Percentiles rank a stretch among this genome's conserved stretches.
Evolutionary conservation across 2,797 vertebrate genomes (phyloP).

Genomic region (Cheirogaleus major): DNA sequence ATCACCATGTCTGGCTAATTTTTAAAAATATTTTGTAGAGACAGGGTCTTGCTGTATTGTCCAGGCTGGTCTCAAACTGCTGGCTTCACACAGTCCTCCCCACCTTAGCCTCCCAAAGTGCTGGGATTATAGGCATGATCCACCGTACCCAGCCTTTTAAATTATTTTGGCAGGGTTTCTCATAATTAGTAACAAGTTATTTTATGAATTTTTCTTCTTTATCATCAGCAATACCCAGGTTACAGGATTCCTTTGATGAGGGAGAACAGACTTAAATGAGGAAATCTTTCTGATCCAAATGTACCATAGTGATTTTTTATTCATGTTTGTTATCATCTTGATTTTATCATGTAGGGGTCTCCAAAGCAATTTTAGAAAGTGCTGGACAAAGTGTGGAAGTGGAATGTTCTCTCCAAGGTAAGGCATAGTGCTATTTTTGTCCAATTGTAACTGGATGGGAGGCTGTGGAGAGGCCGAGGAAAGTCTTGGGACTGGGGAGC

Average conservation of each 20-base stretch:
- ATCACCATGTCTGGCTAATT: neutral
- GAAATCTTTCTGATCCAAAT: neutral
- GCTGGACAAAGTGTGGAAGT: constrained; percentile 87
- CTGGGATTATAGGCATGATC: neutral
- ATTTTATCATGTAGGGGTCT: constrained; percentile 89
- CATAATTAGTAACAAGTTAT: neutral
- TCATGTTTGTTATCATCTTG: constrained; percentile 8
- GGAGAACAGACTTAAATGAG: neutral
- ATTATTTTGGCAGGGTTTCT: constrained; percentile 11
- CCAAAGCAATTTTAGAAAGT: constrained; percentile 90
- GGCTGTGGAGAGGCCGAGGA: neutral
- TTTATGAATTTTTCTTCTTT: constrained; percentile 14
- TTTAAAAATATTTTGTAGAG: neutral
- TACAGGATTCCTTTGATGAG: neutral
- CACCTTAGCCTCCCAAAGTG: neutral
- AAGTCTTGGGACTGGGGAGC: neutral
- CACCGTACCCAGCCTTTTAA: neutral
- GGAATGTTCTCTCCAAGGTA: constrained; percentile 88
- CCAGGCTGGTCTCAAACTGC: neutral
- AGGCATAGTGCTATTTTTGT: constrained; percentile 48
- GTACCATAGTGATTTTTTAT: neutral
- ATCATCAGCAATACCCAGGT: neutral
- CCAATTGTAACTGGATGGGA: neutral
- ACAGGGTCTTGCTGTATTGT: neutral
- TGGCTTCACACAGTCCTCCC: neutral